A percentile compares a stretch with the other conserved stretches of the same genome.
phyloP scores from a whole-genome alignment of 2,888 invertebrate species.

The Clunio marinus region DNA sequence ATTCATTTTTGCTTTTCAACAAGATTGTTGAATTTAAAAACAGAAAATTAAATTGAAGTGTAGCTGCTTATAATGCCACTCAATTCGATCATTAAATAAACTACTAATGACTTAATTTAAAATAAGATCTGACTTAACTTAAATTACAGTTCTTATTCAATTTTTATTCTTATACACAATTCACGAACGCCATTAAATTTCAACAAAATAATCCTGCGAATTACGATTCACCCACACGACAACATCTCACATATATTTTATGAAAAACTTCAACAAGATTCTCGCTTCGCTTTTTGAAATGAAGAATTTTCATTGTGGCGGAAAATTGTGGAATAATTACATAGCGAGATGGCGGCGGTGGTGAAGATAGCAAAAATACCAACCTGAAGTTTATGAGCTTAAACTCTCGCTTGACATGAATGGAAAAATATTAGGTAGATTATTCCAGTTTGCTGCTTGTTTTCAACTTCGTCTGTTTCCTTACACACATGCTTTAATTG shows the following conservation, averaged over 20 bases:
- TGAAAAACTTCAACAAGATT: conserved; percentile 3
- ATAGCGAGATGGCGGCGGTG: conserved; percentile 8
- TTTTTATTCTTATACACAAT: no score
- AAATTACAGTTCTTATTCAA: no score
- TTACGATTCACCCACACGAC: no score
- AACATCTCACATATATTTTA: neutral
- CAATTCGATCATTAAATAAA: no score
- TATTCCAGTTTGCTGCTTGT: conserved; percentile 23
- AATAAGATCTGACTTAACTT: no score
- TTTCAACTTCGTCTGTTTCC: conserved; percentile 20
- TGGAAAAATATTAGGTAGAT: conserved; percentile 24
- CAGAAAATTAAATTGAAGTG: neutral
- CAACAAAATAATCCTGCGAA: conserved; percentile 9
- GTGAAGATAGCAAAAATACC: conserved; percentile 19
- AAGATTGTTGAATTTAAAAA: neutral
- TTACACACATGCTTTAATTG: neutral
- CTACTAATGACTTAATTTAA: no score
- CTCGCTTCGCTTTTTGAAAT: neutral
- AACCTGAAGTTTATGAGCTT: conserved; percentile 29
- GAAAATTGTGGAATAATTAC: conserved; percentile 32
- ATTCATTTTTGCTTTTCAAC: neutral
- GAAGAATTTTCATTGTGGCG: conserved; percentile 22
- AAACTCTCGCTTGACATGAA: conserved; percentile 19
- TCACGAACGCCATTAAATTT: no score
- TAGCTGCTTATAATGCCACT: neutral